Percentiles rank a stretch among this genome's conserved stretches.
These are phyloP conservation scores for Tenodera sinensis DNA, from an alignment of 2,888 invertebrate genomes.

Conservation along the genomic window DNA sequence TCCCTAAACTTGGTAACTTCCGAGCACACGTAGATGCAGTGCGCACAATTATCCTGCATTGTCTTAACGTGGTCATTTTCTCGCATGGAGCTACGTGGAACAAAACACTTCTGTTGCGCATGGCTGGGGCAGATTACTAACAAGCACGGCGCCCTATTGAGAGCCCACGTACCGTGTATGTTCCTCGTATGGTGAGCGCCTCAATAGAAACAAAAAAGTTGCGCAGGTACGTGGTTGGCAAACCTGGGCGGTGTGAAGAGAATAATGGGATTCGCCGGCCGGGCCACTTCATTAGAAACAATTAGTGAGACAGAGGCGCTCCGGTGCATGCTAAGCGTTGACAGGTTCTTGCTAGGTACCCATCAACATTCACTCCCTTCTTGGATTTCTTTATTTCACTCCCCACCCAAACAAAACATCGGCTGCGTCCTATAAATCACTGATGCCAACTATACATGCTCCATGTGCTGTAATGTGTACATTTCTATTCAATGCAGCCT, in stretches of 20 bases:
- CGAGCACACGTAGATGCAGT: too few species aligned
- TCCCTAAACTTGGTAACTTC: too few species aligned
- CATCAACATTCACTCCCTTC: not conserved
- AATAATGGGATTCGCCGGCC: not conserved
- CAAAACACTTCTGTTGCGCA: not conserved
- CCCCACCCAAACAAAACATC: not conserved
- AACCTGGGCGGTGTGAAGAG: not conserved
- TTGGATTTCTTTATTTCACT: not conserved
- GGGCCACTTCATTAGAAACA: not conserved
- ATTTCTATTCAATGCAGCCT: not conserved
- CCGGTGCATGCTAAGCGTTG: not conserved
- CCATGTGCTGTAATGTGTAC: not conserved
- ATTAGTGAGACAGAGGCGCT: not conserved
- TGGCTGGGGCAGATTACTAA: not conserved
- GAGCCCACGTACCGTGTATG: not conserved
- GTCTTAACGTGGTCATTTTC: too few species aligned
- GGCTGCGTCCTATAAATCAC: not conserved
- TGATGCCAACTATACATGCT: not conserved
- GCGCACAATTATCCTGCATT: too few species aligned
- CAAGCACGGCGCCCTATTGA: not conserved
- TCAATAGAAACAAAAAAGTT: not conserved
- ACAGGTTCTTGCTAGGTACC: not conserved
- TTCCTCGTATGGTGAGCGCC: not conserved
- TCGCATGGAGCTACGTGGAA: too few species aligned
- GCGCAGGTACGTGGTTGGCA: not conserved